phyloP scores from a whole-genome alignment of 2,888 invertebrate species.

The Pemphredon lugubris region DNA sequence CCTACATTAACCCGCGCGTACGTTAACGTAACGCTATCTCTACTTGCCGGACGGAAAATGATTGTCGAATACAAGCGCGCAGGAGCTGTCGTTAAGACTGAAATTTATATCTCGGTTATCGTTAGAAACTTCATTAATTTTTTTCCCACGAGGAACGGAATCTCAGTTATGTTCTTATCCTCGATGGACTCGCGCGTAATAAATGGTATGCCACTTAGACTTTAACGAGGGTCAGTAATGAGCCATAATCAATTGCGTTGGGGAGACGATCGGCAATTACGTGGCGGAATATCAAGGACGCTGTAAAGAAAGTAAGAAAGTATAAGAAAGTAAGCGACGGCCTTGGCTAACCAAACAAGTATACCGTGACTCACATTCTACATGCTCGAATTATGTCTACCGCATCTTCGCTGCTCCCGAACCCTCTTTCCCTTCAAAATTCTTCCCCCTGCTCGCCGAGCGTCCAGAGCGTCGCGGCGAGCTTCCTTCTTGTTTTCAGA shows the following conservation, averaged over 20 bases:
- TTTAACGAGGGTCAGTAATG: neutral
- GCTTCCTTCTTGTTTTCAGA: too few species aligned
- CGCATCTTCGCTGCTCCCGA: neutral
- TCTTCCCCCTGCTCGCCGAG: neutral
- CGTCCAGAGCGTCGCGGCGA: too few species aligned
- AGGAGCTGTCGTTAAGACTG: too few species aligned
- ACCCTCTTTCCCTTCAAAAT: neutral
- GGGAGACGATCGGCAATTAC: constrained; percentile 30
- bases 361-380: constrained; percentile 31
- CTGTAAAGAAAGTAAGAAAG: constrained; percentile 58
- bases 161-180: too few species aligned
- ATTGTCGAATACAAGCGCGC: too few species aligned
- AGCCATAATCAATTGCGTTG: neutral
- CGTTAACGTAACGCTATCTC: too few species aligned
- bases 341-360: constrained; percentile 46
- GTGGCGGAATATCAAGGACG: constrained; percentile 31
- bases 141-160: too few species aligned
- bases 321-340: constrained; percentile 57
- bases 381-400: constrained; percentile 8
- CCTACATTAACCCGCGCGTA: too few species aligned
- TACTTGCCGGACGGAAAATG: too few species aligned
- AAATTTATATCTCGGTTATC: too few species aligned
- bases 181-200: too few species aligned
- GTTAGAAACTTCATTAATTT: too few species aligned
- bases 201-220: neutral